Evolutionary conservation across 2,113 vertebrate genomes (phyloP), one percentile per base, ranked within the genome.

Genomic region (Barbus barbus): DNA sequence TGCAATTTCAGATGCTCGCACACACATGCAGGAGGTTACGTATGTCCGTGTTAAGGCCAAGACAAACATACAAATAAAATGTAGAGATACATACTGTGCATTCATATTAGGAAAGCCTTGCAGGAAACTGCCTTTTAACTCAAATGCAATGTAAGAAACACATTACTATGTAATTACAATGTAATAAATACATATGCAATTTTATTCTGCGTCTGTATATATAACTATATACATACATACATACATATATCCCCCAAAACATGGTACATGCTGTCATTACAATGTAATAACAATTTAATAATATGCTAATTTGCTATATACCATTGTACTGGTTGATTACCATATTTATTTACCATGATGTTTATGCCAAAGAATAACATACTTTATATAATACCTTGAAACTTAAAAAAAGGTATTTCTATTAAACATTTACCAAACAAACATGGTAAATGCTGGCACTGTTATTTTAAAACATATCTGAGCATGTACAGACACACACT

Each of bases 11-110:
- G 56, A 81, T 61, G 67, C 73, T 44, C 22, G 22, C 13, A n/a
- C 22, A 53, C 16, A 58, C 56, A 73, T 67, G 56, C 38, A 56
- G 53, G 89, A 90, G 90, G 91, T 89, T 67, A 33, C 26, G 41
- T 69, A 51, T 51, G 60, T 8, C 33, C 14, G 18, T 7, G 1
- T 33, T 5, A 51, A 44, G 28, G 41, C 44, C 78, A 81, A 48
- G 31, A 28, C 18, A 81, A 81, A 81, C 78, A 81, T 36, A 51
- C 26, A 67, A 24, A 46, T 73, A 73, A 46, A 73, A 71, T 71
- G 33, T 71, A 69, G 38, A 46, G 71, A 73, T n/a, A n/a, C n/a
- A n/a, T n/a, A n/a, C n/a, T n/a, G n/a, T n/a, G n/a, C n/a, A n/a
- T n/a, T n/a, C n/a, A n/a, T n/a, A n/a, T n/a, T n/a, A n/a, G n/a